Evolutionary conservation across 2,113 vertebrate genomes (phyloP).

Genomic region (Xerus inauris): DNA sequence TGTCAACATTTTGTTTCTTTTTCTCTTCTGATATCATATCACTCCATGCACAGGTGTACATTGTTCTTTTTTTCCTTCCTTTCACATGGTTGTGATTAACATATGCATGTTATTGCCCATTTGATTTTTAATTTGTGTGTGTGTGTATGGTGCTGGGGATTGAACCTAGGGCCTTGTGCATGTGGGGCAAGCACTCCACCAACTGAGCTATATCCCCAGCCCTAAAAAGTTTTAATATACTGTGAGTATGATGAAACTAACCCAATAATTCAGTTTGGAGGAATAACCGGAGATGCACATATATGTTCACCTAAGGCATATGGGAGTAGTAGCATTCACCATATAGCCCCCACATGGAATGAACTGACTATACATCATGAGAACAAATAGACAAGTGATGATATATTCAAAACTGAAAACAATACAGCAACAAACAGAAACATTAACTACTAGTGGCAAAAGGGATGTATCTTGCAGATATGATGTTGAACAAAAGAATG

Average conservation of each 20-base stretch:
- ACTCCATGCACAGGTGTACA: background rate
- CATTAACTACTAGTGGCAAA: background rate
- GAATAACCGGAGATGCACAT: background rate
- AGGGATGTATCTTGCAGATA: background rate
- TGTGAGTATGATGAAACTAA: background rate
- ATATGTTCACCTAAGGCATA: background rate
- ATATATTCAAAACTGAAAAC: background rate
- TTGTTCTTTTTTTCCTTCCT: background rate
- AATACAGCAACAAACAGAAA: slow-evolving; percentile 28
- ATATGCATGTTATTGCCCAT: slow-evolving; percentile 11
- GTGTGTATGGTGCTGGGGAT: too few species aligned
- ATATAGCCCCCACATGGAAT: background rate
- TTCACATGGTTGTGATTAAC: background rate
- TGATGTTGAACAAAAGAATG: background rate
- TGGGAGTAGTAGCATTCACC: background rate
- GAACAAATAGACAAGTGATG: background rate
- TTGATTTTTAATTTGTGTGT: too few species aligned
- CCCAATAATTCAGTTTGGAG: background rate
- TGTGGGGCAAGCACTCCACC: too few species aligned
- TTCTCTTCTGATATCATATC: background rate
- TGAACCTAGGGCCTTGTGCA: too few species aligned
- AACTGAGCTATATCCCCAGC: too few species aligned
- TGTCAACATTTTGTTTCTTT: background rate
- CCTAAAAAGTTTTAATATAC: background rate
- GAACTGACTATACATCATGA: background rate